These are phyloP conservation scores for Drosophila sucinea DNA, from an alignment of 1,140 invertebrate genomes.

Conservation along the genomic window DNA sequence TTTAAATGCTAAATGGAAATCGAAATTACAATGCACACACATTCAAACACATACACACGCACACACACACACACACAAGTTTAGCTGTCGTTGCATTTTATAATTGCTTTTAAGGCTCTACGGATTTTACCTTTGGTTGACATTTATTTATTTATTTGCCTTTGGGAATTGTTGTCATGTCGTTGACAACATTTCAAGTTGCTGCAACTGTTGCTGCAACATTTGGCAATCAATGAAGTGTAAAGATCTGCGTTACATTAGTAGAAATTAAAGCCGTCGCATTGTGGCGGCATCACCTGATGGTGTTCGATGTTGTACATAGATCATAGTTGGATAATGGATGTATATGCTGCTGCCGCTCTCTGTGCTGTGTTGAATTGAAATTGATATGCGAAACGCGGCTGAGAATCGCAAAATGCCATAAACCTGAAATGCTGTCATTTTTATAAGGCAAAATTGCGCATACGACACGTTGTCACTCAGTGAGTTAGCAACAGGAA, in stretches of 20 bases:
- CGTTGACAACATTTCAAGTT: conserved; percentile 69
- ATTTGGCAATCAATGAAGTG: conserved; percentile 73
- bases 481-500: conserved; percentile 20
- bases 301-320: conserved; percentile 15
- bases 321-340: conserved; percentile 41
- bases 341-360: conserved; percentile 27
- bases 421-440: conserved; percentile 71
- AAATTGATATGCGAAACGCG: conserved; percentile 75
- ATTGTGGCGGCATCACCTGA: neutral
- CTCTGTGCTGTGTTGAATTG: conserved; percentile 68
- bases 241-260: conserved; percentile 64
- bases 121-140: conserved; percentile 56
- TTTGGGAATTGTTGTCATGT: conserved; percentile 68
- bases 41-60: conserved; percentile 7
- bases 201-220: conserved; percentile 48
- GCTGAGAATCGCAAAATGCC: conserved; percentile 57
- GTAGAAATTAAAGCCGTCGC: conserved; percentile 48
- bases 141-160: conserved; percentile 74
- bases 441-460: conserved; percentile 76
- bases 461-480: conserved; percentile 67
- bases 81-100: conserved; percentile 67
- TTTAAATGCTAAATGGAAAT: conserved; percentile 48
- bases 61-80: conserved; percentile 29
- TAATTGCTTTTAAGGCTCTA: conserved; percentile 74
- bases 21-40: conserved; percentile 23